These are phyloP conservation scores for Trinorchestia longiramus DNA, from an alignment of 1,140 invertebrate species.

Conservation along the genomic window DNA sequence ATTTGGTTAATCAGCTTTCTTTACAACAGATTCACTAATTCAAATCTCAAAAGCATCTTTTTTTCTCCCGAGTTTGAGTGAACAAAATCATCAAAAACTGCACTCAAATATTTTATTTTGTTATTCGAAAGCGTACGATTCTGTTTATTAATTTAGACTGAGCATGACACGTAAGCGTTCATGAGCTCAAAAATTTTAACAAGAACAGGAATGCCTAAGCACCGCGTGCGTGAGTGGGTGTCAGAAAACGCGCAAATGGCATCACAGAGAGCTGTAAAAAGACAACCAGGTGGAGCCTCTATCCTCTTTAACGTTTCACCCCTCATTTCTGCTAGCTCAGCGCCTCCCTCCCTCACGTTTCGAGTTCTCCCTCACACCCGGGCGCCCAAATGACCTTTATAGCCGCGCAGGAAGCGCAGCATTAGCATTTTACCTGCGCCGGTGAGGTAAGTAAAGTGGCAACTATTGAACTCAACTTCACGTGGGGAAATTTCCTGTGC, in stretches of 20 bases:
- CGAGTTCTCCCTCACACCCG: background rate
- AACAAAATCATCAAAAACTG: no score
- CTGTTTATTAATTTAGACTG: no score
- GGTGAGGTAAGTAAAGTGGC: constrained; percentile 13
- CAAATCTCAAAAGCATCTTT: no score
- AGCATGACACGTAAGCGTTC: no score
- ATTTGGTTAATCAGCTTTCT: no score
- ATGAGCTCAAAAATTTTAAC: background rate
- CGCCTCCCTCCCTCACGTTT: background rate
- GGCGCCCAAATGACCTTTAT: constrained; percentile 24
- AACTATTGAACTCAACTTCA: constrained; percentile 3
- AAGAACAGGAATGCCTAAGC: background rate
- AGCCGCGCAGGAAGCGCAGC: background rate
- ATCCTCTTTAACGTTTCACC: constrained; percentile 1
- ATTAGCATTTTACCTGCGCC: constrained; percentile 41
- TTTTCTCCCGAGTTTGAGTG: no score
- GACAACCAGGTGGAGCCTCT: background rate
- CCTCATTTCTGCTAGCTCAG: background rate
- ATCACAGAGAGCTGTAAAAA: background rate
- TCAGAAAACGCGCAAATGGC: background rate
- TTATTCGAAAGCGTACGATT: no score
- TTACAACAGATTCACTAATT: no score
- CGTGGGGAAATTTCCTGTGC: background rate
- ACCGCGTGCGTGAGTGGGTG: background rate
- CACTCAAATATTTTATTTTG: no score